phyloP scores from a whole-genome alignment of 2,797 vertebrate genomes.

The Lindbergichthys nudifrons region DNA sequence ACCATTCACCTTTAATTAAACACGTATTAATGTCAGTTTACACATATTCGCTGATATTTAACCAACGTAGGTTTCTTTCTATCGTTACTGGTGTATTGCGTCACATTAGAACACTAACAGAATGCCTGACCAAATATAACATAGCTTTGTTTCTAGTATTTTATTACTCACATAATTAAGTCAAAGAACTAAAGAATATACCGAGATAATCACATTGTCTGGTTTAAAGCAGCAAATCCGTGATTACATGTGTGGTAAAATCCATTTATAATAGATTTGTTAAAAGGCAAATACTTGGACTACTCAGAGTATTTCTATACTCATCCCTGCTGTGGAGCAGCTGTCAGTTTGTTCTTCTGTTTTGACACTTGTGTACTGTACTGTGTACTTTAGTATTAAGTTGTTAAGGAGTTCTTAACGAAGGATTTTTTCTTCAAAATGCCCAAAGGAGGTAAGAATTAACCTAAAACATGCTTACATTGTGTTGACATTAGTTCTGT shows the following conservation, averaged over 20 bases:
- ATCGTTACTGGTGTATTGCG: slow-evolving; percentile 70
- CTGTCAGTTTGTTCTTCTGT: slow-evolving; percentile 65
- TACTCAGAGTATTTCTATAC: slow-evolving; percentile 26
- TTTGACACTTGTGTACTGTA: slow-evolving; percentile 25
- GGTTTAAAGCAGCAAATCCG: rapidly evolving
- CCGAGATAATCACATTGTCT: rapidly evolving
- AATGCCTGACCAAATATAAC: slow-evolving; percentile 64
- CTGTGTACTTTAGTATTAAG: slow-evolving; percentile 31
- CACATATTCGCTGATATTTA: not conserved
- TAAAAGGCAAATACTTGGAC: slow-evolving; percentile 61
- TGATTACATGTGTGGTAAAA: not conserved
- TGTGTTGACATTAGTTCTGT: slow-evolving; percentile 8
- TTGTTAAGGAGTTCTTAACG: slow-evolving; percentile 9
- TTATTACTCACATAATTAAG: rapidly evolving
- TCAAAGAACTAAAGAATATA: rapidly evolving
- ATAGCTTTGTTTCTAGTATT: rapidly evolving
- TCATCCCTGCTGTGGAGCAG: slow-evolving; percentile 52
- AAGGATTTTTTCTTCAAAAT: slow-evolving; percentile 64
- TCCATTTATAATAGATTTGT: not conserved
- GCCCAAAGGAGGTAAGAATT: slow-evolving; percentile 87
- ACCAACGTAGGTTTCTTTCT: slow-evolving; percentile 21
- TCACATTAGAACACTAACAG: slow-evolving; percentile 75
- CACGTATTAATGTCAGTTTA: not conserved
- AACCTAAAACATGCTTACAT: not conserved
- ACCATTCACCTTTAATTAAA: not conserved